Percentiles rank a stretch among this genome's conserved stretches.
phyloP scores from a whole-genome alignment of 2,797 vertebrate genomes.

The Austrolebias charrua region DNA sequence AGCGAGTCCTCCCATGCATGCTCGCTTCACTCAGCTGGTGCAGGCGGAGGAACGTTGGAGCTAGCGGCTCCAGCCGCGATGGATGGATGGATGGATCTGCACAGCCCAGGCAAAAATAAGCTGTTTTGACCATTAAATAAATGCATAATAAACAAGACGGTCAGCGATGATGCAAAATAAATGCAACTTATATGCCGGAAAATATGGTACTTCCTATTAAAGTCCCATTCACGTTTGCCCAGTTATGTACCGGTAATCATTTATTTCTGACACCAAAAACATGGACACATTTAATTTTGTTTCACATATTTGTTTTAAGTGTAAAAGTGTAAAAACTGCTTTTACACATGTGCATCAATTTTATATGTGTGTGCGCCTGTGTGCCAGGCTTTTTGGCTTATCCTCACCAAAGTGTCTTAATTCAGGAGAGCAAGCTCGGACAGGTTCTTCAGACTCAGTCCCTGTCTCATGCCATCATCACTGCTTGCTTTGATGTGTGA shows the following conservation, averaged over 20 bases:
- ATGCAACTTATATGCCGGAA: too few species aligned
- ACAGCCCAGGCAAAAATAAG: too few species aligned
- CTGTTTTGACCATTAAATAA: too few species aligned
- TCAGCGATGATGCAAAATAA: too few species aligned
- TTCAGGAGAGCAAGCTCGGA: conserved; percentile 66
- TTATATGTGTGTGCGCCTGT: conserved; percentile 17
- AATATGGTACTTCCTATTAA: too few species aligned
- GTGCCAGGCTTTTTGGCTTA: conserved; percentile 54
- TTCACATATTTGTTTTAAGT: too few species aligned
- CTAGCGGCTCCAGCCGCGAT: too few species aligned
- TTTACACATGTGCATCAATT: background rate
- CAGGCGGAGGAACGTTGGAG: too few species aligned
- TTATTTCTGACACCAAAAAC: background rate
- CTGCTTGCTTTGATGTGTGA: conserved; percentile 72
- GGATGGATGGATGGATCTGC: too few species aligned
- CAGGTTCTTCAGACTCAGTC: conserved; percentile 61
- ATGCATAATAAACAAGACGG: too few species aligned
- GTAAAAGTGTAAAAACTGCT: background rate
- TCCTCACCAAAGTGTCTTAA: conserved; percentile 64
- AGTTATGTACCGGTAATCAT: background rate
- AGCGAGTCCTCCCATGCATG: too few species aligned
- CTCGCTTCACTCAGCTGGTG: too few species aligned
- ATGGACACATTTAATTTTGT: background rate
- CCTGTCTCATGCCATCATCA: conserved; percentile 70
- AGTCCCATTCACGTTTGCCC: background rate